A percentile compares a stretch with the other conserved stretches of the same genome.
phyloP scores from a whole-genome alignment of 2,888 invertebrate genomes.

The Drosophila formosana region DNA sequence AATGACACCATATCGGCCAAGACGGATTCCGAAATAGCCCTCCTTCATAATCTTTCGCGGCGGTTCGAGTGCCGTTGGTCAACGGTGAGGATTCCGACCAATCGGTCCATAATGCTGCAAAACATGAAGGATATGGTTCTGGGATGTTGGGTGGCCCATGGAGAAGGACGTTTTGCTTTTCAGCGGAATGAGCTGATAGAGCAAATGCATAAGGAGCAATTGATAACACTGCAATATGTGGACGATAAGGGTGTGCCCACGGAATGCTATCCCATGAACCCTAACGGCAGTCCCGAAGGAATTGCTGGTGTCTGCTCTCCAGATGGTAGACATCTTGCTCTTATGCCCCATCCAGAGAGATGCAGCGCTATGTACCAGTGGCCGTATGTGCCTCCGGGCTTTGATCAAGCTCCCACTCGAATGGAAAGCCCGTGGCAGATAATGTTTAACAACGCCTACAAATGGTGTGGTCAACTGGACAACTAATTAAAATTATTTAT shows the following conservation, averaged over 20 bases:
- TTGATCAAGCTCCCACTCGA: conserved; percentile 81
- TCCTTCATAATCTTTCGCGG: conserved; percentile 95
- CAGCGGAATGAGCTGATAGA: conserved; percentile 86
- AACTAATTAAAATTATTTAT: not conserved
- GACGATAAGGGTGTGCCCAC: conserved; percentile 92
- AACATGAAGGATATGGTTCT: conserved; percentile 95
- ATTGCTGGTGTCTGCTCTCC: conserved; percentile 95
- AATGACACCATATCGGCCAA: not conserved
- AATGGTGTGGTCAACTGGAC: conserved; percentile 86
- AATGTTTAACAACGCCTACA: conserved; percentile 95
- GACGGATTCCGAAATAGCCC: conserved; percentile 87
- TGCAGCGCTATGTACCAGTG: conserved; percentile 96
- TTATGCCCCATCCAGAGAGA: conserved; percentile 99
- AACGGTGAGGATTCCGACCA: conserved; percentile 90
- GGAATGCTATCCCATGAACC: conserved; percentile 96
- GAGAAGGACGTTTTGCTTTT: conserved; percentile 93
- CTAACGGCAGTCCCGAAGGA: conserved; percentile 94
- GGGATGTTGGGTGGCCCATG: conserved; percentile 99
- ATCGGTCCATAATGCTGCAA: conserved; percentile 91
- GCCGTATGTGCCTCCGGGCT: conserved; percentile 88
- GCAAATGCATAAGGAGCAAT: conserved; percentile 86
- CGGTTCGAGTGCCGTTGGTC: conserved; percentile 93
- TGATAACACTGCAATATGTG: conserved; percentile 93
- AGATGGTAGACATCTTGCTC: conserved; percentile 97
- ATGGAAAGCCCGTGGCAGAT: conserved; percentile 94